phyloP scores from a whole-genome alignment of 37 sponge, comb jelly and placozoan genomes.

The Diacarnus erythraeanus region DNA sequence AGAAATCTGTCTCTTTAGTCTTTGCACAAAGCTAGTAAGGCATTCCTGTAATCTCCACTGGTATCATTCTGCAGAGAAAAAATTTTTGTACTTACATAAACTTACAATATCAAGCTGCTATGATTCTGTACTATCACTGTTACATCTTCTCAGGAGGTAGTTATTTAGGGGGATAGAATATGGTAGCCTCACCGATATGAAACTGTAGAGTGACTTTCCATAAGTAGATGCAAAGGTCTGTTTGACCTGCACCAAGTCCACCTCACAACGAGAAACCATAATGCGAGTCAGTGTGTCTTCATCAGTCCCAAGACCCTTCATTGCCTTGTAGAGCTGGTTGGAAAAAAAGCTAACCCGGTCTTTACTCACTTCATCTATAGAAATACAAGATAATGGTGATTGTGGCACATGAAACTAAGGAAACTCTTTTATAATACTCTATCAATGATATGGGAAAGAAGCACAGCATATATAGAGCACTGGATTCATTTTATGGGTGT shows the following conservation, averaged over 20 bases:
- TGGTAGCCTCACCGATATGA: slow-evolving; percentile 77
- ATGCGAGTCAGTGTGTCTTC: slow-evolving; percentile 67
- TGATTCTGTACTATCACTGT: not conserved
- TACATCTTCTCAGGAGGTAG: not conserved
- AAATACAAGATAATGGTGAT: not conserved
- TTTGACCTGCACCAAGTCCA: slow-evolving; percentile 89
- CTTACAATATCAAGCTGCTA: not conserved
- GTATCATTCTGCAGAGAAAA: slow-evolving; percentile 56
- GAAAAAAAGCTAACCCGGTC: slow-evolving; percentile 59
- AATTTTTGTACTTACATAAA: not conserved
- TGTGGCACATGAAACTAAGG: not conserved
- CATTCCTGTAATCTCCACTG: slow-evolving; percentile 67
- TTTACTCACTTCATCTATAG: not conserved
- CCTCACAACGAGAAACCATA: slow-evolving; percentile 84
- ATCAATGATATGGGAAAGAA: too few species aligned
- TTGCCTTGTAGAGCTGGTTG: slow-evolving; percentile 71
- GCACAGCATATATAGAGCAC: too few species aligned
- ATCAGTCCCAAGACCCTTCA: slow-evolving; percentile 90
- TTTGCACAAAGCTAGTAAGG: slow-evolving; percentile 57
- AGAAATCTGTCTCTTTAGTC: too few species aligned
- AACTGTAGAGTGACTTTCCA: slow-evolving; percentile 72
- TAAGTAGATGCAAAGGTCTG: slow-evolving; percentile 47
- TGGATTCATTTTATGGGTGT: too few species aligned
- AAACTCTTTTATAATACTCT: not conserved
- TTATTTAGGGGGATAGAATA: too few species aligned